Base-by-base conservation (phyloP, 2,113 vertebrate species). In the Penelope pileata region DNA sequence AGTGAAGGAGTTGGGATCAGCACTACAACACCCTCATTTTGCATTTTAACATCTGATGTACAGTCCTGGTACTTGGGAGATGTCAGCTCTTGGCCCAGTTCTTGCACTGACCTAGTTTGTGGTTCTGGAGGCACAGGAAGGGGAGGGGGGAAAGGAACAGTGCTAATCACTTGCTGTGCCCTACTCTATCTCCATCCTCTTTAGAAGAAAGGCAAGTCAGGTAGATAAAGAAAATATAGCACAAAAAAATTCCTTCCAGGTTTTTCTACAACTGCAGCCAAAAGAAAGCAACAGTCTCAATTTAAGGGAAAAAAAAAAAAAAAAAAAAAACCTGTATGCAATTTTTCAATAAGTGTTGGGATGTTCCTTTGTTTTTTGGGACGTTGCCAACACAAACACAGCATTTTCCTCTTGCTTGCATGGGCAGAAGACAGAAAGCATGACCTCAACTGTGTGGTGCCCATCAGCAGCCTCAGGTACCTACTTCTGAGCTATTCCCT, bases 81-180 rank as follows among this genome's bases (percentile, higher is more conserved):
- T 10, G 17, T 12, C 70, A 81, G 29, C 10, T 82, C 51, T 54
- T 24, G 6, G 60, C 27, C 54, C 42, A 60, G 12, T 58, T 83
- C 63, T 86, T 32, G n/a, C 43, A 45, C 27, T 66, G 45, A 60
- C 45, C 21, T 88, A 29, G 32, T 72, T 17, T 59, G 40, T 53
- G 40, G 73, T 53, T 45, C 16, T 36, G 24, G 24, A 86, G 54
- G 63, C 48, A 53, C 19, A 40, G n/a, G 7, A 56, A 30, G 30
- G 0, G 2, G 2, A 2, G 4, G 8, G 12, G 3, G 9, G 6
- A 43, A 56, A 22, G 51, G 6, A 2, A 0, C 6, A 82, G 42
- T 24, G 27, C 12, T 32, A 50, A 38, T 51, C 72, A 53, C 32
- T 80, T 72, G n/a, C n/a, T 75, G 12, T 6, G 14, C 42, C 34